Conservation (phyloP, 2,113 vertebrate species). For the Clinocottus analis region DNA sequence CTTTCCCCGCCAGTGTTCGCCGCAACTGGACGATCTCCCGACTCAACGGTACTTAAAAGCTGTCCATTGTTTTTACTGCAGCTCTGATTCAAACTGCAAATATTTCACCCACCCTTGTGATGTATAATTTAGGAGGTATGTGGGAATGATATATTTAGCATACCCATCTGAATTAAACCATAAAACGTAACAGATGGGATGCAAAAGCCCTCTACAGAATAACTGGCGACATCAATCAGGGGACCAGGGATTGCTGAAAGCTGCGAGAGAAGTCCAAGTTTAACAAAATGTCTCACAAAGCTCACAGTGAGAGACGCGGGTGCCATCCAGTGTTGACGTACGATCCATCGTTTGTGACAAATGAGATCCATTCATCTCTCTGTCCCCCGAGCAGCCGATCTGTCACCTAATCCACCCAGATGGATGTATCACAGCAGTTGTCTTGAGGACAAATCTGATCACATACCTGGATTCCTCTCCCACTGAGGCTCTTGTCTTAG, state of each 20-base stretch:
- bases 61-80: neutral
- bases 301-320: constrained; percentile 65
- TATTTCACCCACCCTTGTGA: neutral
- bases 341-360: constrained; percentile 75
- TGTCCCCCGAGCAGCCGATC: constrained; percentile 69
- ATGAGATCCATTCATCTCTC: constrained; percentile 79
- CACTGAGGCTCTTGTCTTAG: constrained; percentile 58
- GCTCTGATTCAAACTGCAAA: neutral
- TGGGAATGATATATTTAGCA: constrained; percentile 12
- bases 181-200: constrained; percentile 42
- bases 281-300: constrained; percentile 70
- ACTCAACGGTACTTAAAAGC: constrained; percentile 86
- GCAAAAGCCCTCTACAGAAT: constrained; percentile 34
- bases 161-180: constrained; percentile 42
- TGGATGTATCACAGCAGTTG: constrained; percentile 75
- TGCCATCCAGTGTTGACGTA: constrained; percentile 69
- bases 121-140: constrained; percentile 5
- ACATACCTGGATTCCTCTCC: constrained; percentile 71
- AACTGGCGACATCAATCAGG: constrained; percentile 44
- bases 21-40: constrained; percentile 97
- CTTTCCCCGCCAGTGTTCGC: constrained; percentile 87
- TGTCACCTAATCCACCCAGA: constrained; percentile 76
- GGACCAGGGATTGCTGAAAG: constrained; percentile 44
- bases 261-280: constrained; percentile 61
- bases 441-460: constrained; percentile 79